Percentiles rank a stretch among this genome's conserved stretches.
These are phyloP conservation scores for Torymus texanus DNA, from an alignment of 2,888 invertebrate species.

Conservation along the genomic window DNA sequence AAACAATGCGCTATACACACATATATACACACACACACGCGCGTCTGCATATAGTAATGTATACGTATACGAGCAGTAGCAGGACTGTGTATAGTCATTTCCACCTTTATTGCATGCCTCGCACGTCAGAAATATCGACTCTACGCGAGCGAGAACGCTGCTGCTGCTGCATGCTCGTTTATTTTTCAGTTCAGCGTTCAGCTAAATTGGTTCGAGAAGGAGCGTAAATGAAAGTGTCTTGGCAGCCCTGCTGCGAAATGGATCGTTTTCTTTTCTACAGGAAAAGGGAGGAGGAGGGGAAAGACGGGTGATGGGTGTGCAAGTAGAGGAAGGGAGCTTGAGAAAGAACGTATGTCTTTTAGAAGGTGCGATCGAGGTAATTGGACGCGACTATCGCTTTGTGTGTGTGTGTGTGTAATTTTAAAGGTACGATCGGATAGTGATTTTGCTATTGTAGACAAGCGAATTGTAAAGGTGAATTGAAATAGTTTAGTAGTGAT, in stretches of 20 bases:
- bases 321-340: no score
- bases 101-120: slow-evolving; percentile 61
- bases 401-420: no score
- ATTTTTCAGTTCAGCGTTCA: neutral
- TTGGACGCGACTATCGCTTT: neutral
- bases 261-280: neutral
- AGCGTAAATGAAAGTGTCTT: slow-evolving; percentile 26
- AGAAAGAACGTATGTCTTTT: neutral
- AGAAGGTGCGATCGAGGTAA: neutral
- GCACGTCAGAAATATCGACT: slow-evolving; percentile 56
- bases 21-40: neutral
- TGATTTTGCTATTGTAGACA: no score
- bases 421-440: no score
- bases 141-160: neutral
- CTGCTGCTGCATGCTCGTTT: slow-evolving; percentile 17
- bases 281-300: no score
- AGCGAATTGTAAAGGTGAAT: no score
- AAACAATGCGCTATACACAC: slow-evolving; percentile 59
- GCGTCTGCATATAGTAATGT: slow-evolving; percentile 42
- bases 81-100: slow-evolving; percentile 49
- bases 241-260: slow-evolving; percentile 7
- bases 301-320: no score
- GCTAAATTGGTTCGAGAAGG: slow-evolving; percentile 29
- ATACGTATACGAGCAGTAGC: no score
- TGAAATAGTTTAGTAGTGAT: no score